Base-by-base conservation (phyloP, 1,140 invertebrate species). In the Anadara kagoshimensis region DNA sequence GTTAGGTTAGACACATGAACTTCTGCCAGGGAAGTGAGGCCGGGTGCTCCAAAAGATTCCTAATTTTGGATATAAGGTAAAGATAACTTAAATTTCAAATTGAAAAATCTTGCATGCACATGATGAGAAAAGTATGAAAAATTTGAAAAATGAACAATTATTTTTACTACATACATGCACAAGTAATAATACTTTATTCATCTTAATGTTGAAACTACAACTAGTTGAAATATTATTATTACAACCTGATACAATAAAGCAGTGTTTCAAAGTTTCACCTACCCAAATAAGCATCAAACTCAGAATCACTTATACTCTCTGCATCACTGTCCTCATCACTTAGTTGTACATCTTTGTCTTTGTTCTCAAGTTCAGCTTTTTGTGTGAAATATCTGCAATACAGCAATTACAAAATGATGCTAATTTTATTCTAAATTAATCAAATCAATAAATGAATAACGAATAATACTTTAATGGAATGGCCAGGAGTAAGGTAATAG, bases 281-380 rank as follows among this genome's bases (percentile, higher is more conserved):
- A 80, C 85, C 86, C 26, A 91, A 73, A 59, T 86, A 86, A 7
- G 78, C 69, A 71, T 91, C 93, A 89, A 98, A 98, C 85, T 98
- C 96, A 69, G 96, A 94, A 85, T 96, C 96, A 75, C 92, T 93
- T 3, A 98, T 93, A 81, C 95, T 96, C 53, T 94, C 94, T 44
- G 91, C 89, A 85, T 96, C 95, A 91, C 44, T 90, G 41, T 87
- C 85, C 1, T 91, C 90, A 53, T 88, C 85, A 14, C 41, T 45
- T 10, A 58, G 24, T 11, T 49, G 18, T 10, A 36, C 69, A 14
- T 90, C 56, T 11, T 90, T 87, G 16, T 58, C 79, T 11, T 90
- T 88, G 41, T 78, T 81, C 26, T 59, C 80, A 49, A 73, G 80
- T 11, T 90, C 87, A 47, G 80, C 76, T 66, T 73, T 80, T 67